phyloP scores from a whole-genome alignment of 30 jellyfish, hydroid and myxozoan genomes.

The Phacellophora camtschatica region DNA sequence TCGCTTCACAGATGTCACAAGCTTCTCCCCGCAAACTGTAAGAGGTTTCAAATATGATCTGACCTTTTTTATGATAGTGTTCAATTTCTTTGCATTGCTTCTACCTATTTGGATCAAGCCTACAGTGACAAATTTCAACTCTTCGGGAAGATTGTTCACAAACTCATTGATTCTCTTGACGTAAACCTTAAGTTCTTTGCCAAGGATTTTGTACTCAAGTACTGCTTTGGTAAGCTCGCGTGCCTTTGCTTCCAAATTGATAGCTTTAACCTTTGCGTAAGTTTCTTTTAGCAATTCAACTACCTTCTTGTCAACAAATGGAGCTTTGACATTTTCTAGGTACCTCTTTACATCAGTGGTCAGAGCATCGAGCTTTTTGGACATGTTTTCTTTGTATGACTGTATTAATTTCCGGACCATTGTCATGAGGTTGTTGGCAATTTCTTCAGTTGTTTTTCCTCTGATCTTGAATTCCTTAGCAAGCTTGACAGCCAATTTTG shows the following conservation, averaged over 20 bases:
- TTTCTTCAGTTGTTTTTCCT: conserved; percentile 82
- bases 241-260: conserved; percentile 42
- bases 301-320: conserved; percentile 73
- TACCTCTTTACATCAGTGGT: conserved; percentile 25
- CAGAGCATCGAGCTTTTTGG: conserved; percentile 7
- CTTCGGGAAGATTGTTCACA: conserved; percentile 65
- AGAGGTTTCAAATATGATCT: conserved; percentile 61
- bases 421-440: conserved; percentile 16
- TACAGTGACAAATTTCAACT: conserved; percentile 16
- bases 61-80: neutral
- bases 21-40: conserved; percentile 47
- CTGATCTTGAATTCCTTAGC: conserved; percentile 86
- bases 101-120: conserved; percentile 24
- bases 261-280: conserved; percentile 17
- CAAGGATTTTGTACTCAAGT: conserved; percentile 60
- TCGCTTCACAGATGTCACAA: conserved; percentile 31
- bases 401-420: conserved; percentile 8
- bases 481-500: conserved; percentile 72
- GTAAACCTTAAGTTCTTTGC: conserved; percentile 47
- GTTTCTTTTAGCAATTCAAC: conserved; percentile 36
- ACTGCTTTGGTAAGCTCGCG: conserved; percentile 29
- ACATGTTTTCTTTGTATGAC: conserved; percentile 25
- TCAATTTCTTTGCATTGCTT: conserved; percentile 2
- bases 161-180: conserved; percentile 11
- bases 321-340: conserved; percentile 51